Percentiles rank a stretch among this genome's conserved stretches.
Evolutionary conservation across 1,140 invertebrate genomes (phyloP).

Genomic region (Arctopsyche grandis): DNA sequence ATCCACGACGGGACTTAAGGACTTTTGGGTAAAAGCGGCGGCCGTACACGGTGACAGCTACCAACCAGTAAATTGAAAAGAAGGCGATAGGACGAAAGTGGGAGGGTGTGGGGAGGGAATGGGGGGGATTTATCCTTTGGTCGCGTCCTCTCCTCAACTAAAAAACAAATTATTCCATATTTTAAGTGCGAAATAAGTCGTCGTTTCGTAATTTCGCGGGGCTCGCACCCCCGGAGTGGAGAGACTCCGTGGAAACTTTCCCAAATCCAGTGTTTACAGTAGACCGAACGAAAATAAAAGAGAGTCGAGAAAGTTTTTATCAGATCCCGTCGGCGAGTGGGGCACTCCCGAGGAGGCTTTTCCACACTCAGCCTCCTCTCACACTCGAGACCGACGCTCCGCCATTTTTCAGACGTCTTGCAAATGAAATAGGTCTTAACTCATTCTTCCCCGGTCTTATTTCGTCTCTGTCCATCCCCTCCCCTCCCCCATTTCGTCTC

Average conservation of each 20-base stretch:
- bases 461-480: background rate
- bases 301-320: slow-evolving; percentile 51
- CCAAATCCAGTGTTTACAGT: slow-evolving; percentile 52
- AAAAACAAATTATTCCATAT: slow-evolving; percentile 32
- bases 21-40: slow-evolving; percentile 4
- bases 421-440: slow-evolving; percentile 54
- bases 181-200: slow-evolving; percentile 27
- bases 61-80: background rate
- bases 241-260: slow-evolving; percentile 38
- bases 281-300: slow-evolving; percentile 52
- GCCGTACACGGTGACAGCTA: background rate
- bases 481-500: no score
- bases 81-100: background rate
- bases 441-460: slow-evolving; percentile 48
- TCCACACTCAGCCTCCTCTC: slow-evolving; percentile 14
- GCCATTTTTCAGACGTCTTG: slow-evolving; percentile 52
- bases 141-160: background rate
- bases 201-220: background rate
- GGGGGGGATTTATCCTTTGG: slow-evolving; percentile 13
- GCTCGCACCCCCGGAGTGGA: background rate
- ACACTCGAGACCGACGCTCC: background rate
- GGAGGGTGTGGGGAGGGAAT: background rate
- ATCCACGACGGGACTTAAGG: background rate
- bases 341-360: slow-evolving; percentile 35
- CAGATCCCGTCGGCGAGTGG: slow-evolving; percentile 49